These are phyloP conservation scores for Todiramphus saurophagus DNA, from an alignment of 2,113 vertebrate species.

Conservation along the genomic window DNA sequence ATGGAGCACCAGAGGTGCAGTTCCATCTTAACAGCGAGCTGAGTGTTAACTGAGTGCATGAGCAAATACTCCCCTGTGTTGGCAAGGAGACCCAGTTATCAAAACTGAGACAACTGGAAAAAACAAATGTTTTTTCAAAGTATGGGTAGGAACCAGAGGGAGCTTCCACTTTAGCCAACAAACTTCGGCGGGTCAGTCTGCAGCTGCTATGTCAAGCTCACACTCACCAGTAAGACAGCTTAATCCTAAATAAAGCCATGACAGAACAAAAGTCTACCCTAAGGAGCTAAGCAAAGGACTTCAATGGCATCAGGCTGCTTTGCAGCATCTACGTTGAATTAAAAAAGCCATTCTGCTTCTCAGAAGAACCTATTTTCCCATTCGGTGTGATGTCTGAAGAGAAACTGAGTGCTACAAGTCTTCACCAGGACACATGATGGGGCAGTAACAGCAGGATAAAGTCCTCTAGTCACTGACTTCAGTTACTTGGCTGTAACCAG, in stretches of 20 bases:
- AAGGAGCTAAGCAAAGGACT: not conserved
- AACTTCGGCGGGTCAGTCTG: not conserved
- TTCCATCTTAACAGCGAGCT: not conserved
- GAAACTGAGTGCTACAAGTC: not conserved
- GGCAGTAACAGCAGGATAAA: not conserved
- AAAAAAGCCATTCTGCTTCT: not conserved
- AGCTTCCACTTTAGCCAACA: not conserved
- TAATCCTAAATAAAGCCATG: not conserved
- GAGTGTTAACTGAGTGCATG: not conserved
- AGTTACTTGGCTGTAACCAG: not conserved
- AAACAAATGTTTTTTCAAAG: not conserved
- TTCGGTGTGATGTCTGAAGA: not conserved
- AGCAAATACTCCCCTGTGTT: not conserved
- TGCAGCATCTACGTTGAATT: not conserved
- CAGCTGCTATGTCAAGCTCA: not conserved
- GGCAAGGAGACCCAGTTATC: not conserved
- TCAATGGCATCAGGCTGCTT: not conserved
- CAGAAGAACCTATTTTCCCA: not conserved
- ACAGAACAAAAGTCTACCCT: not conserved
- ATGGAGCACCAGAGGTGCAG: not conserved
- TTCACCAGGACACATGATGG: not conserved
- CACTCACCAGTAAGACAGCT: not conserved
- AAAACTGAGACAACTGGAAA: constrained; percentile 16
- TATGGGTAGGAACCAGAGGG: not conserved
- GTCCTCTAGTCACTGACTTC: not conserved